phyloP scores from a whole-genome alignment of 2,797 vertebrate genomes.

The Semotilus atromaculatus region DNA sequence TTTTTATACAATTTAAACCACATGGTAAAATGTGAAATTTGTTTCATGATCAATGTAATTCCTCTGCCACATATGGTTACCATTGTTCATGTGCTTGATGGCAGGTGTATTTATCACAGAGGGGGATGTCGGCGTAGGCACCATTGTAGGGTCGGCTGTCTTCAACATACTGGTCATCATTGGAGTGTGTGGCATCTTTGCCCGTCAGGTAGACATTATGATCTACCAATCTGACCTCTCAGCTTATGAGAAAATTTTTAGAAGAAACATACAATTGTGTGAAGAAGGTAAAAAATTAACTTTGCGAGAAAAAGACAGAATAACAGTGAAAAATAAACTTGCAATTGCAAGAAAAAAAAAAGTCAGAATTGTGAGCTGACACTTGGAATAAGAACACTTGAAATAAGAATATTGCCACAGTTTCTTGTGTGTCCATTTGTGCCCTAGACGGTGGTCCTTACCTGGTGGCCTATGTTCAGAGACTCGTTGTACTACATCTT shows the following conservation, averaged over 20 bases:
- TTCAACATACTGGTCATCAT: slow-evolving; percentile 85
- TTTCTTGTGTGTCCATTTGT: slow-evolving; percentile 17
- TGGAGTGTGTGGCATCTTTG: slow-evolving; percentile 80
- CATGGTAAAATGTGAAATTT: background rate
- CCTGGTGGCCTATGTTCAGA: slow-evolving; percentile 83
- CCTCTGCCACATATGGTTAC: background rate
- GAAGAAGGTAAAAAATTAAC: background rate
- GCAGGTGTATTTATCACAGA: slow-evolving; percentile 84
- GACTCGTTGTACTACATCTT: slow-evolving; percentile 82
- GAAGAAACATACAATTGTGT: background rate
- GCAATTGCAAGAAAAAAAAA: background rate
- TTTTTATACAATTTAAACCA: background rate
- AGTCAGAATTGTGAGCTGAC: background rate
- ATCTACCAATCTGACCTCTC: background rate
- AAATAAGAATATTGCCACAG: background rate
- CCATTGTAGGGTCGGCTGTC: slow-evolving; percentile 82
- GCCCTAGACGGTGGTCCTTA: slow-evolving; percentile 75
- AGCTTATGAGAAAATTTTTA: background rate
- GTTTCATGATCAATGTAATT: background rate
- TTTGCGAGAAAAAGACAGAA: background rate
- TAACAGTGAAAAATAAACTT: background rate
- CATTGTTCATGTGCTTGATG: slow-evolving; percentile 22
- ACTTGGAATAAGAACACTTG: background rate
- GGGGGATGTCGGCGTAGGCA: slow-evolving; percentile 81
- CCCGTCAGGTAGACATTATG: slow-evolving; percentile 73